A percentile compares a stretch with the other conserved stretches of the same genome.
Conservation (phyloP, 1,140 invertebrate genomes). For the Calliopsis andreniformis region DNA sequence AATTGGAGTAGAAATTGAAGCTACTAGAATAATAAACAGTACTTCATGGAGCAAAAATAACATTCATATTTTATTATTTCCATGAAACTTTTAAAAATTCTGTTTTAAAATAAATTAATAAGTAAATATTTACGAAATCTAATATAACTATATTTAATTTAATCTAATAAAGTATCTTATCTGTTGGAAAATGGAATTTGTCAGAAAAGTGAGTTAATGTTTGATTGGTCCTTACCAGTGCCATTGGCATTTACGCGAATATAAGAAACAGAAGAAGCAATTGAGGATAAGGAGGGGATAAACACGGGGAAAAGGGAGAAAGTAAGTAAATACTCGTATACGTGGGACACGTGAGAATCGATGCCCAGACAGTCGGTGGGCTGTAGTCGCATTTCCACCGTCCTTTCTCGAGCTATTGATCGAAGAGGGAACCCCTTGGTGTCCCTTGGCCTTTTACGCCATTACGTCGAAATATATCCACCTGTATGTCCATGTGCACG, state of each 20-base stretch:
- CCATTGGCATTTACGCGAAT: neutral
- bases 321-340: constrained; percentile 35
- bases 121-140: no score
- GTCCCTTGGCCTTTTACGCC: constrained; percentile 35
- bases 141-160: no score
- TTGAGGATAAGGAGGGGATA: constrained; percentile 2
- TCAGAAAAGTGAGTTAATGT: no score
- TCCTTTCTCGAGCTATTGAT: constrained; percentile 75
- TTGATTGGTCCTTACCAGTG: no score
- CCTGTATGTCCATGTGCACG: neutral
- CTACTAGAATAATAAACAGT: no score
- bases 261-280: neutral
- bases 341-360: constrained; percentile 62
- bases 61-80: no score
- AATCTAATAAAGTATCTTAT: no score
- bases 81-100: no score
- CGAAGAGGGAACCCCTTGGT: constrained; percentile 50
- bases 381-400: constrained; percentile 63
- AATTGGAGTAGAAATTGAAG: no score
- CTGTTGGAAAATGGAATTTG: no score
- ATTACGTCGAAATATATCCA: constrained; percentile 30
- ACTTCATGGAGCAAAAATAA: no score
- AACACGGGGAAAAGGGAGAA: constrained; percentile 4
- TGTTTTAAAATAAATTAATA: no score
- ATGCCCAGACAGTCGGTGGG: constrained; percentile 71